phyloP scores from a whole-genome alignment of 2,113 vertebrate genomes.

The Scalopus aquaticus region DNA sequence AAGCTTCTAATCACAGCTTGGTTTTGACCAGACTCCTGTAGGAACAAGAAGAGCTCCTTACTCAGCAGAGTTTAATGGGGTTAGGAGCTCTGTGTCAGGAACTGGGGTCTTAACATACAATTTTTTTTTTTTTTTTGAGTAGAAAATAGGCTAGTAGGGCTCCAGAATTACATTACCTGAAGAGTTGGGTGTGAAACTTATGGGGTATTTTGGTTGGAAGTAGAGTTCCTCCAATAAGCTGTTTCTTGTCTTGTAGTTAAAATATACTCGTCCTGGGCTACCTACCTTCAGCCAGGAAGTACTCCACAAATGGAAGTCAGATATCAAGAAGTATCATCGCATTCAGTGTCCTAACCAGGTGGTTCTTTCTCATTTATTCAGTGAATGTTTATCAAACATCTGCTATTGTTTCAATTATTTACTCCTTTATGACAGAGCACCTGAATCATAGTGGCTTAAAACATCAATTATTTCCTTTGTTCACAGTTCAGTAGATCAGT shows the following conservation, averaged over 20 bases:
- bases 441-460: background rate
- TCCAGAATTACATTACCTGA: slow-evolving; percentile 21
- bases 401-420: background rate
- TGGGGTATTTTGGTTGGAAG: background rate
- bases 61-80: background rate
- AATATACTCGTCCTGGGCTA: slow-evolving; percentile 94
- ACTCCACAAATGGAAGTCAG: slow-evolving; percentile 95
- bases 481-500: background rate
- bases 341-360: slow-evolving; percentile 97
- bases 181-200: background rate
- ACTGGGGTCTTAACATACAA: background rate
- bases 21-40: too few species aligned
- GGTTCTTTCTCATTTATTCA: slow-evolving; percentile 60
- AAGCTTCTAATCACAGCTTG: background rate
- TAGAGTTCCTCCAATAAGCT: slow-evolving; percentile 52
- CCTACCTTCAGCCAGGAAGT: slow-evolving; percentile 96
- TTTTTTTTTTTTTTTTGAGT: background rate
- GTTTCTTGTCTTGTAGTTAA: slow-evolving; percentile 86
- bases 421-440: background rate
- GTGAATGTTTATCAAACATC: slow-evolving; percentile 22
- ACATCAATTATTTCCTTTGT: background rate
- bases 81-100: background rate
- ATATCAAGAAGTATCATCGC: slow-evolving; percentile 94
- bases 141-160: background rate
- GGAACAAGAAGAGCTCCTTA: too few species aligned